phyloP scores from a whole-genome alignment of 2,797 vertebrate species.

The Cetoscarus ocellatus region DNA sequence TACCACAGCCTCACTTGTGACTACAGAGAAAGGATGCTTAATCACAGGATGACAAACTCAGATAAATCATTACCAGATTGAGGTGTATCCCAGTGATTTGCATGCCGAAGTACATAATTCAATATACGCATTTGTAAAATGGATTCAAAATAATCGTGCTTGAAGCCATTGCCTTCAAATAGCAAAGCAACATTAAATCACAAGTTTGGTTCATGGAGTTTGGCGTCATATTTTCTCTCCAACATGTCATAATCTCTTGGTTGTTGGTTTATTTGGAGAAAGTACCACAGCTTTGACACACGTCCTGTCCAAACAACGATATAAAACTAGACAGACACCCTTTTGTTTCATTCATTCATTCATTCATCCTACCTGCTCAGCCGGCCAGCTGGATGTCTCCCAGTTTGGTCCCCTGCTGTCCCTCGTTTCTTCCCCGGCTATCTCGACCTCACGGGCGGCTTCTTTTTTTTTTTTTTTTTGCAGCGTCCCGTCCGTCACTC shows the following conservation, averaged over 20 bases:
- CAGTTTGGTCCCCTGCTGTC: slow-evolving; percentile 18
- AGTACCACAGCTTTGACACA: not conserved
- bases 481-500: slow-evolving; percentile 14
- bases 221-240: not conserved
- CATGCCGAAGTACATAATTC: slow-evolving; percentile 9
- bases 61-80: not conserved
- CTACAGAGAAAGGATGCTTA: not conserved
- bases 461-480: slow-evolving; percentile 14
- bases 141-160: fast-evolving
- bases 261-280: not conserved
- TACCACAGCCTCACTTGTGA: not conserved
- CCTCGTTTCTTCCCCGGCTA: slow-evolving; percentile 3
- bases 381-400: slow-evolving; percentile 42
- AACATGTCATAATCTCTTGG: not conserved
- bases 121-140: not conserved
- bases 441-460: slow-evolving; percentile 11
- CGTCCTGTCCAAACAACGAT: not conserved
- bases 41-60: too few relatives aligned
- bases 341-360: slow-evolving; percentile 16
- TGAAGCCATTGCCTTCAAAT: fast-evolving
- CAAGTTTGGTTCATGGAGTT: slow-evolving; percentile 31
- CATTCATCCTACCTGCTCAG: slow-evolving; percentile 61
- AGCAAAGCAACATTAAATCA: slow-evolving; percentile 6
- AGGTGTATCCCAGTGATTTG: fast-evolving
- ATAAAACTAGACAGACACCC: not conserved